phyloP scores from a whole-genome alignment of 2,797 vertebrate genomes.

The Enteromius fasciolatus region DNA sequence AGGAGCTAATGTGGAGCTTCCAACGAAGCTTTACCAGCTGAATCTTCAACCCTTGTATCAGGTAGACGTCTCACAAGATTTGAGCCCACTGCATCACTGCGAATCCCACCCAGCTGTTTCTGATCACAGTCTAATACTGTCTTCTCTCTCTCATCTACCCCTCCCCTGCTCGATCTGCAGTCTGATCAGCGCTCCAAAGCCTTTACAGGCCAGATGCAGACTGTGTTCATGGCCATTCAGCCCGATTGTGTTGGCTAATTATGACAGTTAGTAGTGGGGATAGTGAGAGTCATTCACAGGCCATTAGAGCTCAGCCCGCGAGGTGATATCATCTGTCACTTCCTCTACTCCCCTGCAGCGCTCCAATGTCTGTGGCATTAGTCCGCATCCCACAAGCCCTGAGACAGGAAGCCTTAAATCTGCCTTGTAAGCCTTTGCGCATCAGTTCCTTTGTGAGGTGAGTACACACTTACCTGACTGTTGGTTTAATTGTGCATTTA shows the following conservation, averaged over 20 bases:
- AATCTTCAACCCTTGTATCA: neutral
- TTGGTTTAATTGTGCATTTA: neutral
- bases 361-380: constrained; percentile 17
- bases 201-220: constrained; percentile 1
- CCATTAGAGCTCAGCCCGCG: constrained; percentile 18
- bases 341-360: constrained; percentile 18
- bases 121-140: neutral
- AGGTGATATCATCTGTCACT: constrained; percentile 30
- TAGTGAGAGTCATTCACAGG: constrained; percentile 30
- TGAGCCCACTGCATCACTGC: neutral
- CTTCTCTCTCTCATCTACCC: neutral
- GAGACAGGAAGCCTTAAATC: constrained; percentile 15
- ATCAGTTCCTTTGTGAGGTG: neutral
- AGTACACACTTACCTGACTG: neutral
- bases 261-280: constrained; percentile 18
- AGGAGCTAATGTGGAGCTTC: constrained; percentile 9
- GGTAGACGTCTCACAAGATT: neutral
- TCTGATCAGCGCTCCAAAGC: neutral
- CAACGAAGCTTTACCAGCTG: neutral
- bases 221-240: neutral
- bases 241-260: constrained; percentile 16
- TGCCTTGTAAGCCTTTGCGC: neutral
- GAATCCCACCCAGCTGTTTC: neutral
- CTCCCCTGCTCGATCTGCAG: neutral
- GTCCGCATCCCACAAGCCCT: constrained; percentile 14